Evolutionary conservation across 1,140 invertebrate genomes (phyloP), one percentile per base, ranked within the genome.

Genomic region (Hylaeus volcanicus): DNA sequence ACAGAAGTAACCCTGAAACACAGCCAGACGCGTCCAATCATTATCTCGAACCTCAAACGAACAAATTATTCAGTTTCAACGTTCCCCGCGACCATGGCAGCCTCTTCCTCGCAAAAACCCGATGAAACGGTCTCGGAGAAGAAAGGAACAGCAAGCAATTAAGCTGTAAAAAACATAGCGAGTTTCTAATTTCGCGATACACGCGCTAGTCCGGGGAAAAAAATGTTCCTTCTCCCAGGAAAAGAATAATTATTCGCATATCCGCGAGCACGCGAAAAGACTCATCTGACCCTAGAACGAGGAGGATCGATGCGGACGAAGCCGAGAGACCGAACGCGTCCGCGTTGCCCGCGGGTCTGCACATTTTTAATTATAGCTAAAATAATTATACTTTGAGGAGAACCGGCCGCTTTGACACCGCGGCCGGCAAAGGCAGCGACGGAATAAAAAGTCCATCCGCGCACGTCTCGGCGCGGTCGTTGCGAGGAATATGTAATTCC

Each of bases 331-430:
- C 74, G 78, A 85, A 76, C 84, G 83, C 72, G 84, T 82, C 72
- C 83, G 72, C 84, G 84, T 83, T 81, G 85, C 85, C 85, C 55
- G 72, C 84, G 85, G 85, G 72, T 87, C 85, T 88, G 89, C 88
- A 89, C 88, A 90, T 90, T 91, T 91, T 92, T 92, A 91, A 92
- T 91, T 91, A 88, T 87, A 90, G 89, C 91, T 92, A 92, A 92
- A 92, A 92, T 92, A 92, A 92, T 92, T 92, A 92, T 90, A 91
- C 90, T 91, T 91, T 92, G 89, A 91, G 89, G 87, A 92, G 88
- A 87, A 86, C 87, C 41, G 86, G 74, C 80, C 86, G 89, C 90
- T 91, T 91, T 91, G 90, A 88, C 87, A 86, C 82, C 74, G 85
- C 83, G 80, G 83, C 77, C 64, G 86, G 86, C 79, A 87, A 88